phyloP scores from a whole-genome alignment of 1,140 invertebrate species.

The Drosophila burlai region DNA sequence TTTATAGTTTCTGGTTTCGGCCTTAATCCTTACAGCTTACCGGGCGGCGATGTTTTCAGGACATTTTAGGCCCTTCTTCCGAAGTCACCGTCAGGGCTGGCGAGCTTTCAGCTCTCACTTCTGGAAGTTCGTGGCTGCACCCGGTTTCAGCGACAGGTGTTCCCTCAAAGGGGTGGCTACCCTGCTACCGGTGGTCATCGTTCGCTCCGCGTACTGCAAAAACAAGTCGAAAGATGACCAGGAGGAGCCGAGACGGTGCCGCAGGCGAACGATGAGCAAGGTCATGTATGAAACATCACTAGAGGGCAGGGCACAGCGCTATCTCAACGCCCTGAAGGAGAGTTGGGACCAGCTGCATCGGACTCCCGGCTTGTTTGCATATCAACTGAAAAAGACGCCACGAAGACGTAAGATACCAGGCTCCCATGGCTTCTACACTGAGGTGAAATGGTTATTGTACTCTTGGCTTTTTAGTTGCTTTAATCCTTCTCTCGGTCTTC shows the following conservation, averaged over 20 bases:
- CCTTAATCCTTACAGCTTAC: background rate
- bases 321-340: constrained; percentile 54
- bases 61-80: constrained; percentile 20
- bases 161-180: constrained; percentile 36
- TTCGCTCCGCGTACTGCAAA: constrained; percentile 17
- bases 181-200: constrained; percentile 36
- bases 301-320: constrained; percentile 51
- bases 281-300: constrained; percentile 34
- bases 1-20: background rate
- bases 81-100: background rate
- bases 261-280: constrained; percentile 12
- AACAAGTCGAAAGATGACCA: background rate
- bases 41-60: constrained; percentile 18
- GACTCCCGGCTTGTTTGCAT: constrained; percentile 68
- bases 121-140: background rate
- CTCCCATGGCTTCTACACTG: constrained; percentile 57
- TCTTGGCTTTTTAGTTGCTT: background rate
- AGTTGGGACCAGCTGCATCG: constrained; percentile 70
- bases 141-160: constrained; percentile 15
- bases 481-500: background rate
- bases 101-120: background rate
- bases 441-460: constrained; percentile 50
- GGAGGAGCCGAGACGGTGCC: constrained; percentile 5
- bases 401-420: constrained; percentile 53
- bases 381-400: constrained; percentile 60